These are phyloP conservation scores for Pelusios castaneus DNA, from an alignment of 2,113 vertebrate genomes.

Conservation along the genomic window DNA sequence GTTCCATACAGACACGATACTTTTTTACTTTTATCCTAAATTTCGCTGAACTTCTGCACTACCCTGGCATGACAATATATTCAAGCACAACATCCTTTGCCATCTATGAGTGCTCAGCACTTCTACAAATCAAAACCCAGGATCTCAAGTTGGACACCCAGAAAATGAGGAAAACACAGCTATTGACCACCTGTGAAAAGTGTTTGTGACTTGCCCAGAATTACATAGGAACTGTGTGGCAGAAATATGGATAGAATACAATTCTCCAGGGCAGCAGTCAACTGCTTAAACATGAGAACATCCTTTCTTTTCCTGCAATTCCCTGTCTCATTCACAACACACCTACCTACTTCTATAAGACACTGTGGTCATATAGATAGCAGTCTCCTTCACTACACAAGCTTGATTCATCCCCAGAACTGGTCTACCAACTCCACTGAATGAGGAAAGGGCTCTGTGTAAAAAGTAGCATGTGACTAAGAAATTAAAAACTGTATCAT, in stretches of 20 bases:
- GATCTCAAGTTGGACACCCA: not conserved
- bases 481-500: not conserved
- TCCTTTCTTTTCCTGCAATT: not conserved
- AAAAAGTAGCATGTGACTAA: not conserved
- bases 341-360: not conserved
- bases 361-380: not conserved
- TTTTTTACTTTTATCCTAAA: not conserved
- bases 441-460: not conserved
- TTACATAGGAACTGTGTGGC: accelerated
- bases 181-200: not conserved
- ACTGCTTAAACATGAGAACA: not conserved
- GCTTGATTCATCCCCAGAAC: not conserved
- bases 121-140: not conserved
- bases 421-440: not conserved
- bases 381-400: not conserved
- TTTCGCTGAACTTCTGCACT: not conserved
- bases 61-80: not conserved
- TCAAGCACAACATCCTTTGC: not conserved
- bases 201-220: not conserved
- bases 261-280: not conserved
- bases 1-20: not conserved
- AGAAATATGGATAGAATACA: accelerated
- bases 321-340: not conserved
- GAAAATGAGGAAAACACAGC: not conserved
- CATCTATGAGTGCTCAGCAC: not conserved